Evolutionary conservation across 2,888 invertebrate genomes (phyloP), one percentile per base, ranked within the genome.

Genomic region (Galerucella calmariensis): DNA sequence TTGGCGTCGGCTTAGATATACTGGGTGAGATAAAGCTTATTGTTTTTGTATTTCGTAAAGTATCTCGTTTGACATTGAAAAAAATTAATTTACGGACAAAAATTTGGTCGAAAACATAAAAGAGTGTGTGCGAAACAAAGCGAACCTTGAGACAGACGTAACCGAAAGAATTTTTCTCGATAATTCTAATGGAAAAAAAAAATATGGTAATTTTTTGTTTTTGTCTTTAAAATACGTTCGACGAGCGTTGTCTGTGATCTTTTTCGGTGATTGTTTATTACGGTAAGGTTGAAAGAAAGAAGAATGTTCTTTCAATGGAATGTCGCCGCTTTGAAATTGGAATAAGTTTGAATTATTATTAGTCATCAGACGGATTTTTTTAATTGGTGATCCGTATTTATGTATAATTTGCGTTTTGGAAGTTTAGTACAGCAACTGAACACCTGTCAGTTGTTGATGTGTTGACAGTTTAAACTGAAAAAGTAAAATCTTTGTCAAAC

Each of bases 141-240:
- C 67, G 71, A 81, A 79, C 83, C 82, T 83, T 83, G 83, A 83
- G 82, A 81, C 81, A 62, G 75, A 75, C 81, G 46, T 69, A 67
- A 74, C 78, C 69, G 62, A 81, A 78, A 27, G 77, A 80, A 79
- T 79, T 82, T 82, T 82, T 82, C 80, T 76, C 79, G 74, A 79
- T 82, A 81, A 80, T 79, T 81, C 77, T 67, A 79, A 41, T 41
- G 35, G 35, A 78, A 80, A 80, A 78, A 80, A 80, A 82, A 83
- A 82, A 82, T 84, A 84, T 84, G 83, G 80, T 84, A 84, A 84
- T 83, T 77, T 75, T 67, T 70, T 69, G 74, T 77, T 81, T 80
- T 81, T 80, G 79, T 79, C 78, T 79, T 78, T 74, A 75, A 81
- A 82, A 82, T 82, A 78, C n/a, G 81, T 82, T 81, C 16, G 56